These are phyloP conservation scores for Agapornis roseicollis DNA, from an alignment of 2,113 vertebrate species.

Conservation along the genomic window DNA sequence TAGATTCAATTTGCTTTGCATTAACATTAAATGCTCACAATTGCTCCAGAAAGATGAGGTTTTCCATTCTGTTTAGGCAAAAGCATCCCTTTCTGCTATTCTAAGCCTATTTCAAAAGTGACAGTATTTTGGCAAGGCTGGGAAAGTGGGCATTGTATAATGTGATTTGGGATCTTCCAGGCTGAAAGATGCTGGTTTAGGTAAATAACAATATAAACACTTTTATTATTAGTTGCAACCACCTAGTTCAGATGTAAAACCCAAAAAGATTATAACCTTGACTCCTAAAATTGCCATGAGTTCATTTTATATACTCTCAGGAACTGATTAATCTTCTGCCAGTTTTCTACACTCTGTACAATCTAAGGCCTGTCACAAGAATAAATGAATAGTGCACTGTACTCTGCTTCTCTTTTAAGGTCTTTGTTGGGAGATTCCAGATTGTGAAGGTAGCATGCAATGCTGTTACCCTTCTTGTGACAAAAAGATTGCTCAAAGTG, in stretches of 20 bases:
- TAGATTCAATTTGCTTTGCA: slow-evolving; percentile 13
- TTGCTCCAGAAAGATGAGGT: not conserved
- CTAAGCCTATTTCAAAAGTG: not conserved
- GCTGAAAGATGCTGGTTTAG: not conserved
- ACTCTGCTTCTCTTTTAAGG: slow-evolving; percentile 54
- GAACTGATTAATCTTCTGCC: slow-evolving; percentile 72
- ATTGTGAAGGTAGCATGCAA: slow-evolving; percentile 55
- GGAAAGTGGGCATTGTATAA: not conserved
- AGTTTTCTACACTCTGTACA: slow-evolving; percentile 39
- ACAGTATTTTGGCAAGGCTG: not conserved
- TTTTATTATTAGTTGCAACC: slow-evolving; percentile 5
- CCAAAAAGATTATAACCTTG: not conserved
- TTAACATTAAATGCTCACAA: not conserved
- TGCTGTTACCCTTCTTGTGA: slow-evolving; percentile 54
- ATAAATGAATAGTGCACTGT: slow-evolving; percentile 64
- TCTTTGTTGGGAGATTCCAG: slow-evolving; percentile 55
- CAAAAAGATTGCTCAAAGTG: slow-evolving; percentile 47
- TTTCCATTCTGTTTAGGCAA: not conserved
- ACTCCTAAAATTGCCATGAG: slow-evolving; percentile 26
- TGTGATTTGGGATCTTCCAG: not conserved
- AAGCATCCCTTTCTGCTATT: not conserved
- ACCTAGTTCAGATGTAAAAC: not conserved
- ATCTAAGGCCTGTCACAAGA: slow-evolving; percentile 70
- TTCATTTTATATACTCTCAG: slow-evolving; percentile 47
- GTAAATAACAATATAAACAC: slow-evolving; percentile 28